Conservation (phyloP, 2,888 invertebrate species). For the Endomychus coccineus region DNA sequence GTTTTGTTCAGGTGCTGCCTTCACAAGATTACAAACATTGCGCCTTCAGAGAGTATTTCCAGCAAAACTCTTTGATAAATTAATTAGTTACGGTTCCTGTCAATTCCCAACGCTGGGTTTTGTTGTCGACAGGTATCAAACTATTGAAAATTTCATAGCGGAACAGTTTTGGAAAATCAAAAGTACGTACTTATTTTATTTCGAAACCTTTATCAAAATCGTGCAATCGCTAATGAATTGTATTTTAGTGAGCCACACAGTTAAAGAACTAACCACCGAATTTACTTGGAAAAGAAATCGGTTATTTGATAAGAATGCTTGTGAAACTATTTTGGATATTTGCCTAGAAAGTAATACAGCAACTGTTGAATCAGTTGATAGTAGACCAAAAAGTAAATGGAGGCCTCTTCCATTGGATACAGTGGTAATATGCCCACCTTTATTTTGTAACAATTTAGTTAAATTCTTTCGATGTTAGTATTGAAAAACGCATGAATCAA, state of each 20-base stretch:
- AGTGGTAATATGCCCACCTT: constrained; percentile 56
- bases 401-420: constrained; percentile 93
- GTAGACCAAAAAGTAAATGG: constrained; percentile 93
- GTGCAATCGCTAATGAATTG: no score
- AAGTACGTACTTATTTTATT: constrained; percentile 48
- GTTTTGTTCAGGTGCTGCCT: constrained; percentile 72
- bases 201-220: not conserved
- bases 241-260: constrained; percentile 62
- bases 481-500: no score
- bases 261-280: constrained; percentile 70
- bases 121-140: constrained; percentile 95
- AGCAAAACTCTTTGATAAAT: constrained; percentile 59
- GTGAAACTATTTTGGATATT: constrained; percentile 72
- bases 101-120: constrained; percentile 99
- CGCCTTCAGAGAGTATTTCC: constrained; percentile 78
- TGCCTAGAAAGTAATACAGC: constrained; percentile 69
- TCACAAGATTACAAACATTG: constrained; percentile 94
- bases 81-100: constrained; percentile 97
- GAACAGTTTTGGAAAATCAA: constrained; percentile 95
- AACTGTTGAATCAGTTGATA: constrained; percentile 65
- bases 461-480: no score
- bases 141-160: constrained; percentile 81
- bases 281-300: constrained; percentile 83
- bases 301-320: constrained; percentile 79
- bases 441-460: not conserved